phyloP scores from a whole-genome alignment of 2,113 vertebrate genomes.

The Pollimyrus isidori region DNA sequence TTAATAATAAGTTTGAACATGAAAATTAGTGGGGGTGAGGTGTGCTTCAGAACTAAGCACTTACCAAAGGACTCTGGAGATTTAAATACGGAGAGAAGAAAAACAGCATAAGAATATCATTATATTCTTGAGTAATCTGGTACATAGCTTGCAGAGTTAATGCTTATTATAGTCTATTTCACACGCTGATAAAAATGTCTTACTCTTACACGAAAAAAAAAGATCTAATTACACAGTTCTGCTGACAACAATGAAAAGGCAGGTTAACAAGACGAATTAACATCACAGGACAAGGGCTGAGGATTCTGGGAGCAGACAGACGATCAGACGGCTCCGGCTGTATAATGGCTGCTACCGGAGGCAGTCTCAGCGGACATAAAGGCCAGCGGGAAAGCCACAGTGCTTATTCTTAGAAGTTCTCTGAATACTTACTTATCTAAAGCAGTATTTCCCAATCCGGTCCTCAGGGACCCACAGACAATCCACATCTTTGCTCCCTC shows the following conservation, averaged over 20 bases:
- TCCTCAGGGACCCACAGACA: not conserved
- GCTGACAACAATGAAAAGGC: constrained; percentile 78
- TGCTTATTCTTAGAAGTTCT: constrained; percentile 37
- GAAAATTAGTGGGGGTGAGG: constrained; percentile 87
- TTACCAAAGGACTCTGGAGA: constrained; percentile 99
- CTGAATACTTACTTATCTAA: constrained; percentile 25
- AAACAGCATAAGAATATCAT: constrained; percentile 99
- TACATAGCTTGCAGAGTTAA: constrained; percentile 77
- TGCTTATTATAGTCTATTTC: constrained; percentile 75
- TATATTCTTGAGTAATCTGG: constrained; percentile 84
- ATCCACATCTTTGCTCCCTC: too few species aligned
- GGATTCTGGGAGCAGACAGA: constrained; percentile 66
- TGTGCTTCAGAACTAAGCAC: constrained; percentile 97
- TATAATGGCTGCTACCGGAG: constrained; percentile 19
- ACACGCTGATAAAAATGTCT: constrained; percentile 61
- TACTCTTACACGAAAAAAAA: constrained; percentile 67
- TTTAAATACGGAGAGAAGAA: constrained; percentile 99
- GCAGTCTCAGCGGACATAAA: constrained; percentile 30
- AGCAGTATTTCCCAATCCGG: not conserved
- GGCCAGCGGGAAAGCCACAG: constrained; percentile 6
- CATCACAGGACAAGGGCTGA: constrained; percentile 72
- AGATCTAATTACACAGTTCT: constrained; percentile 73
- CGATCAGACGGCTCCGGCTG: constrained; percentile 61
- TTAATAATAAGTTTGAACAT: constrained; percentile 78
- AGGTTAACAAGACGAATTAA: constrained; percentile 77